Evolutionary conservation across 2,797 vertebrate species (phyloP).

Genomic region (Galago senegalensis): DNA sequence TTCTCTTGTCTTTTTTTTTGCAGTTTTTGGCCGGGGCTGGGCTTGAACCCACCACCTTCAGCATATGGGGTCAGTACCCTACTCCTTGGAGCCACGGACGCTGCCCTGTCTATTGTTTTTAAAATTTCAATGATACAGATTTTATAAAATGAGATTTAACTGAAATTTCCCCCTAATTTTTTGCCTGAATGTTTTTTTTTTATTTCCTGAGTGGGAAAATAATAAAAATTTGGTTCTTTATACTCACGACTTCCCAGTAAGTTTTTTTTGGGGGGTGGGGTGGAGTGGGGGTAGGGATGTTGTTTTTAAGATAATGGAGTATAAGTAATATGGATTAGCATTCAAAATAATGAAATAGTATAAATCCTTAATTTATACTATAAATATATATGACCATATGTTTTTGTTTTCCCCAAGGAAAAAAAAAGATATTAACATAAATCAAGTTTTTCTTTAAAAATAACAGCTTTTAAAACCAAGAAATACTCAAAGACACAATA

Average conservation of each 20-base stretch:
- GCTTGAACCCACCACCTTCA: too few relatives aligned
- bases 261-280: constrained; percentile 42
- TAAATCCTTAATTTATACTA: constrained; percentile 83
- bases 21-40: too few relatives aligned
- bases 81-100: too few relatives aligned
- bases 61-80: too few relatives aligned
- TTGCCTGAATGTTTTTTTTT: constrained; percentile 71
- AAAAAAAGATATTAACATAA: constrained; percentile 20
- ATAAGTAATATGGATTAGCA: constrained; percentile 82
- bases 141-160: constrained; percentile 28
- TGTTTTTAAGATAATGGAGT: constrained; percentile 86
- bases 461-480: constrained; percentile 65
- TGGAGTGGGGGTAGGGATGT: constrained; percentile 56
- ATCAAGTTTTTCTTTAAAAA: constrained; percentile 38
- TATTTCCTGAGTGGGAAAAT: constrained; percentile 73
- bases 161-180: constrained; percentile 10
- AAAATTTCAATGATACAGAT: constrained; percentile 5
- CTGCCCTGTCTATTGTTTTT: not conserved
- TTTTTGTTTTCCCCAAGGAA: not conserved
- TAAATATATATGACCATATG: constrained; percentile 63
- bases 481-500: not conserved
- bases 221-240: constrained; percentile 80
- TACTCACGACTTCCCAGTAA: constrained; percentile 85
- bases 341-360: constrained; percentile 84
- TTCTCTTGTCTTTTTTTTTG: not conserved